phyloP scores from a whole-genome alignment of 2,797 vertebrate genomes.

The Tiaroga cobitis region DNA sequence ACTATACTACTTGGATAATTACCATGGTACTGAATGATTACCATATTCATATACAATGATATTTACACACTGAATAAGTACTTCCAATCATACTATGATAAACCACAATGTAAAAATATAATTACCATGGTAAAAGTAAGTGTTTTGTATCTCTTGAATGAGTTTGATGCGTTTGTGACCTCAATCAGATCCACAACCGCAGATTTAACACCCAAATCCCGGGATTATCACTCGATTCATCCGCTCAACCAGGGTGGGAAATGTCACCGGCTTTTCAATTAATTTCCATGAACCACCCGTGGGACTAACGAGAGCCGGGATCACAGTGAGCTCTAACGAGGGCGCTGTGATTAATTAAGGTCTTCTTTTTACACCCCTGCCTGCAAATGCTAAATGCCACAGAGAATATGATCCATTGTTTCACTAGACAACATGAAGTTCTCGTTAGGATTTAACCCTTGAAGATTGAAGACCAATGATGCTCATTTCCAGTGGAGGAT shows the following conservation, averaged over 20 bases:
- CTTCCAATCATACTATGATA: not conserved
- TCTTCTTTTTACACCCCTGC: conserved; percentile 28
- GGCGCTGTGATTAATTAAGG: conserved; percentile 61
- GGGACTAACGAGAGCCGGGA: conserved; percentile 49
- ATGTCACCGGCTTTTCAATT: conserved; percentile 64
- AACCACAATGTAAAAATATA: not conserved
- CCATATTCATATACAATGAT: not conserved
- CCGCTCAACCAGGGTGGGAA: conserved; percentile 44
- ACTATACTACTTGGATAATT: not conserved
- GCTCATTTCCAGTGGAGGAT: not conserved
- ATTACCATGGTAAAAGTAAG: not conserved
- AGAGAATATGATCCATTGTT: conserved; percentile 55
- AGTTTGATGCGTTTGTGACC: not conserved
- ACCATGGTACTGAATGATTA: not conserved
- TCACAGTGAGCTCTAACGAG: conserved; percentile 49
- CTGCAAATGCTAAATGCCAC: conserved; percentile 55
- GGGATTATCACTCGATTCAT: conserved; percentile 43
- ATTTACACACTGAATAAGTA: not conserved
- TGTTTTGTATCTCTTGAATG: not conserved
- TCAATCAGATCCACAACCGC: not conserved
- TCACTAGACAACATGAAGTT: conserved; percentile 25
- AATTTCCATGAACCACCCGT: conserved; percentile 60
- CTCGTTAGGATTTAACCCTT: not conserved
- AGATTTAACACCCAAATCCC: conserved; percentile 20
- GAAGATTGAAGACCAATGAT: not conserved